Evolutionary conservation across 2,113 vertebrate species (phyloP), one percentile per base, ranked within the genome.

Genomic region (Origma solitaria): DNA sequence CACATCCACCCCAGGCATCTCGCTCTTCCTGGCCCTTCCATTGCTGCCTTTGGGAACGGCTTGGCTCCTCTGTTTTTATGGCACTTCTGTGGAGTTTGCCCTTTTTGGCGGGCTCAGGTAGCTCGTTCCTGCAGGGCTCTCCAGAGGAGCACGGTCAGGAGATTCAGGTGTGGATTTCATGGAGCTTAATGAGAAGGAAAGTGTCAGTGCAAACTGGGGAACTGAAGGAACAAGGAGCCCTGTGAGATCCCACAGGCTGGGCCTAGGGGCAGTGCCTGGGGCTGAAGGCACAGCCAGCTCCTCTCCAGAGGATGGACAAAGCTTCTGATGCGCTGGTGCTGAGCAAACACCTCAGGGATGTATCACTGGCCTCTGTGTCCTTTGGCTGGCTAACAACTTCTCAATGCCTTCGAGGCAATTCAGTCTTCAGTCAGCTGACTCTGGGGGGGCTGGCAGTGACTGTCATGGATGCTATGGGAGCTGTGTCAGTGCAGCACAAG

Each of bases 21-120:
- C 2, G 0, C 5, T 65, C 57, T 37, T 5, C 0, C 21, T 68
- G 57, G 21, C 22, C 15, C 11, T 20, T 73, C n/a, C 4, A 1
- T 47, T 19, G 3, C 44, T 68, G 37, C 58, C 24, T 25, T 13
- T 40, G 57, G 44, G 21, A 49, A 61, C n/a, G 44, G 20, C 17
- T 68, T 13, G 25, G 28, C 15, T 72, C 1, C 27, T 65, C 30
- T 1, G 1, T n/a, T 86, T 68, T 69, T 50, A 10, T 8, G 37
- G 23, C 47, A 27, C 6, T 42, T 47, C 13, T 23, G 4, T 50
- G 54, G 58, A 28, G 15, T 44, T 85, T 58, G 35, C 13, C 15
- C 20, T 17, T 64, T 62, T 65, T 70, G 45, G 23, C 0, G 1
- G 81, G 27, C 50, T 64, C 21, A 65, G 33, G 20, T 0, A 44